phyloP scores from a whole-genome alignment of 2,888 invertebrate species.

The Crioceris asparagi region DNA sequence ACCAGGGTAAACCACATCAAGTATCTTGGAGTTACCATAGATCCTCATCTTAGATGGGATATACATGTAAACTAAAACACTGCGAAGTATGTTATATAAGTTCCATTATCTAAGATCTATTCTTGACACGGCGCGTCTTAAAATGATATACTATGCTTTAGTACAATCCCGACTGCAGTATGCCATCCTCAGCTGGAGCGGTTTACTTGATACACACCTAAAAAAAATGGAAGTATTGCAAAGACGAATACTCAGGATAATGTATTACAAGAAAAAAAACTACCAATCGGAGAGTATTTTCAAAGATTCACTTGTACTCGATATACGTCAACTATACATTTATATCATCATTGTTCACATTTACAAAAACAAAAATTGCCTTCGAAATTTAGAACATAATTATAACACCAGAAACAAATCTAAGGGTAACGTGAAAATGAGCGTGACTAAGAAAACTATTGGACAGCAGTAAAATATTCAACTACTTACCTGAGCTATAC shows the following conservation, averaged over 20 bases:
- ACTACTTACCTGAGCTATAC: too few relatives aligned
- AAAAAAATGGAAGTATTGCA: slow-evolving; percentile 1
- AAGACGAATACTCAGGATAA: neutral
- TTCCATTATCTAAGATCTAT: slow-evolving; percentile 3
- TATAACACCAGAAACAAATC: too few relatives aligned
- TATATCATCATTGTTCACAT: too few relatives aligned
- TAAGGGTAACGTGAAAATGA: too few relatives aligned
- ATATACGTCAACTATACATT: too few relatives aligned
- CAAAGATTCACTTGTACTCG: too few relatives aligned
- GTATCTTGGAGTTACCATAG: slow-evolving; percentile 4
- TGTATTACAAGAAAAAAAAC: too few relatives aligned
- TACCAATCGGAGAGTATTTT: too few relatives aligned
- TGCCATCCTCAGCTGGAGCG: slow-evolving; percentile 5
- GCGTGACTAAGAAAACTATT: too few relatives aligned
- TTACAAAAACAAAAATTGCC: too few relatives aligned
- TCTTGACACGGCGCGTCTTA: neutral
- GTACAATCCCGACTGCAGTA: slow-evolving; percentile 6
- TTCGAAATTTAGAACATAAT: too few relatives aligned
- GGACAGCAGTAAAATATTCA: too few relatives aligned
- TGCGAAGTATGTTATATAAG: slow-evolving; percentile 2
- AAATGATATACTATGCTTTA: slow-evolving; percentile 3
- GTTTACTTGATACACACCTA: neutral
- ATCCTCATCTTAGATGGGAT: slow-evolving; percentile 3
- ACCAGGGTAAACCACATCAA: neutral
- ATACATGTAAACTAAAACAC: slow-evolving; percentile 2